Evolutionary conservation across 2,797 vertebrate species (phyloP).

Genomic region (Hylomyscus alleni): DNA sequence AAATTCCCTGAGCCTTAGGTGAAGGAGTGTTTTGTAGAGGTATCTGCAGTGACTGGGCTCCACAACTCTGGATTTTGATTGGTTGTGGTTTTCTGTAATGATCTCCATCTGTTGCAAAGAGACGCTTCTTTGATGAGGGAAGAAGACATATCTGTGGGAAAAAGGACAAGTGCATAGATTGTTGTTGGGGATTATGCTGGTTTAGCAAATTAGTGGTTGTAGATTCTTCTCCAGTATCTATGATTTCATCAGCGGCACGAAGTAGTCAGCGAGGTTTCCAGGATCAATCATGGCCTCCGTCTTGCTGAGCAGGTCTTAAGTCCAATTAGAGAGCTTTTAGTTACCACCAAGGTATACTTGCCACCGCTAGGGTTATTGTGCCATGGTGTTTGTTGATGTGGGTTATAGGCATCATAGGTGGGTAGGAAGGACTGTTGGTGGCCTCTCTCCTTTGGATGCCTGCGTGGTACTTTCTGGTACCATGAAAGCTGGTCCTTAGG

Average conservation of each 20-base stretch:
- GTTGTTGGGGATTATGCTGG: background rate
- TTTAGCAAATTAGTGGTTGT: conserved; percentile 5
- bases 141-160: background rate
- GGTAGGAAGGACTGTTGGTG: background rate
- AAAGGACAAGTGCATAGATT: background rate
- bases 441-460: background rate
- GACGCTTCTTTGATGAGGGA: background rate
- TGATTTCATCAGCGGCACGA: background rate
- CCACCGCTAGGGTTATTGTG: background rate
- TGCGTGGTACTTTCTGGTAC: background rate
- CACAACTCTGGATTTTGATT: background rate
- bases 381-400: background rate
- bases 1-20: background rate
- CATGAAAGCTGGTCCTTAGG: background rate
- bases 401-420: background rate
- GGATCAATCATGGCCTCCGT: background rate
- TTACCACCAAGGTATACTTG: background rate
- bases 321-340: background rate
- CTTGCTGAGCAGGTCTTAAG: background rate
- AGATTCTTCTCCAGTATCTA: background rate
- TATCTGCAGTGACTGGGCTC: background rate
- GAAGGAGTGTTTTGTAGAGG: background rate
- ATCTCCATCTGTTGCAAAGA: background rate
- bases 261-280: background rate
- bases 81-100: background rate